Evolutionary conservation across 2,113 vertebrate genomes (phyloP), one percentile per base, ranked within the genome.

Genomic region (Brienomyrus brachyistius): DNA sequence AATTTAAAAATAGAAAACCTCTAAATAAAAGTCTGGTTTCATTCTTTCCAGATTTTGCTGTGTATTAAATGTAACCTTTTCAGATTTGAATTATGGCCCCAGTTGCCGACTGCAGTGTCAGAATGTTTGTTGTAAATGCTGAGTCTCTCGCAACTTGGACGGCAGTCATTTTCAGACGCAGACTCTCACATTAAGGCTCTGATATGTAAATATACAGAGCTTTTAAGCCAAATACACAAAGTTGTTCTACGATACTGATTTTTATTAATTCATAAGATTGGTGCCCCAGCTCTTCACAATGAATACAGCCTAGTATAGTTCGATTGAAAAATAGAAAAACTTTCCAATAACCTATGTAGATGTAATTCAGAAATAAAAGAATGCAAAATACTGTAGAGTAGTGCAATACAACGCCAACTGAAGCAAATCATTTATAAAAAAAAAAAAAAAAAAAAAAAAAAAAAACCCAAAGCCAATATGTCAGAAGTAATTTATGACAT

Each of bases 401-500:
- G 35, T 8, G 43, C 45, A 48, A 84, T n/a, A 84, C 48, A 9
- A 48, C 48, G 82, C 3, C 17, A 23, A 47, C 4, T 84, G 48
- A 84, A 47, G 19, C 82, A 84, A 27, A 84, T 84, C 9, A 84
- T 48, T 6, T 0, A 15, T 5, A 50, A 15, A 19, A 86, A 17
- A 31, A 11, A 85, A 51, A 21, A 19, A 23, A 31, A 11, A 85
- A 51, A 21, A 19, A 23, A 50, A 15, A 19, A 86, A 17, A 31
- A 11, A 85, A 51, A 21, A 19, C 10, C 0, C 15, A 43, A 40
- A 62, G 23, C 59, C 8, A 51, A 52, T 31, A 51, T 31, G 27
- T 27, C n/a, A 13, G 35, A 54, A 4, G 84, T 48, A 19, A 45
- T 35, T n/a, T 91, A 91, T 51, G 90, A 92, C 91, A 87, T 91